Conservation (phyloP, 2,888 invertebrate genomes). For the Eilema sororculum region DNA sequence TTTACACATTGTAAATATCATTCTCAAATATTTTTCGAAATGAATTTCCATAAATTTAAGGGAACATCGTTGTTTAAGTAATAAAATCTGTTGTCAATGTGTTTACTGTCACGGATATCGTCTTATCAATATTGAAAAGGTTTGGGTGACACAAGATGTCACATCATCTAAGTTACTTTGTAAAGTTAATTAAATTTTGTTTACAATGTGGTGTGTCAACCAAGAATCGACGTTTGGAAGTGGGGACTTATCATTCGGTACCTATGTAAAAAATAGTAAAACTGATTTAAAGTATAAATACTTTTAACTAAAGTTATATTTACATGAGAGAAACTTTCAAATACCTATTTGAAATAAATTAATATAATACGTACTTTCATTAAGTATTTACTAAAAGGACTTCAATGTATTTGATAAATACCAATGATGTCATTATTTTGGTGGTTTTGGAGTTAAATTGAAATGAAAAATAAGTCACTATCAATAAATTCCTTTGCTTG, state of each 20-base stretch:
- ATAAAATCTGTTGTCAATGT: conserved; percentile 47
- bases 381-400: no score
- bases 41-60: conserved; percentile 47
- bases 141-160: conserved; percentile 16
- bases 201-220: conserved; percentile 6
- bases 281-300: no score
- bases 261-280: not conserved
- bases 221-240: not conserved
- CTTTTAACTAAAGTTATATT: no score
- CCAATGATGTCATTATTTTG: no score
- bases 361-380: no score
- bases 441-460: no score
- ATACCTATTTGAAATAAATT: no score
- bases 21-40: conserved; percentile 40
- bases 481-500: no score
- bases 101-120: conserved; percentile 55
- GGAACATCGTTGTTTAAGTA: conserved; percentile 46
- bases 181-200: conserved; percentile 25
- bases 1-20: conserved; percentile 46
- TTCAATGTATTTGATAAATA: no score
- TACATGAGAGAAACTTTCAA: no score
- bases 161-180: conserved; percentile 20
- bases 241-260: not conserved
- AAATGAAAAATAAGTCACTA: no score
- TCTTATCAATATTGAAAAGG: conserved; percentile 25